A percentile compares a stretch with the other conserved stretches of the same genome.
Evolutionary conservation across 2,888 invertebrate genomes (phyloP).

Genomic region (Podabrus alpinus): DNA sequence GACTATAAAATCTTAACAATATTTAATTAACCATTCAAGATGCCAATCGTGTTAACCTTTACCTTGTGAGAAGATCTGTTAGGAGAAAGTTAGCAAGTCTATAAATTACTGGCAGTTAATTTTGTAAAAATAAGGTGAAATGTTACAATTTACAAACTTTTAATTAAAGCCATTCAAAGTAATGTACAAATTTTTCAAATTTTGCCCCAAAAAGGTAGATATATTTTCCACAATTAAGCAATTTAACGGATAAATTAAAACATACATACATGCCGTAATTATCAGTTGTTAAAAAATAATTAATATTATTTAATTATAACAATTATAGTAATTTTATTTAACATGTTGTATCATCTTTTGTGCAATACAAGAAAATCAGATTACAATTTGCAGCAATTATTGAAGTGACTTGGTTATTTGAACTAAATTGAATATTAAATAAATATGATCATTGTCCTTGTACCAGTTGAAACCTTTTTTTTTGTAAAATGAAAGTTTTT

Average conservation of each 20-base stretch:
- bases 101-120: neutral
- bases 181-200: neutral
- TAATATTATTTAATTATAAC: neutral
- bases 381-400: neutral
- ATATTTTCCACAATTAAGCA: neutral
- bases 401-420: neutral
- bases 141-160: neutral
- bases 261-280: neutral
- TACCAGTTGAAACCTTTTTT: neutral
- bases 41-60: conserved; percentile 11
- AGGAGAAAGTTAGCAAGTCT: conserved; percentile 2
- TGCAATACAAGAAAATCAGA: neutral
- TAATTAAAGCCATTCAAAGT: neutral
- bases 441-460: neutral
- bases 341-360: neutral
- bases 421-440: neutral
- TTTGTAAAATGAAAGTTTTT: neutral
- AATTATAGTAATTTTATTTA: neutral
- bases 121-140: neutral
- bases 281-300: neutral
- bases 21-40: neutral
- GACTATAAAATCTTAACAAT: neutral
- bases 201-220: neutral
- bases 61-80: conserved; percentile 12
- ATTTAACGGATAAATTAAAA: neutral